These are phyloP conservation scores for Drosophila ogumai DNA, from an alignment of 1,140 invertebrate genomes.

Conservation along the genomic window DNA sequence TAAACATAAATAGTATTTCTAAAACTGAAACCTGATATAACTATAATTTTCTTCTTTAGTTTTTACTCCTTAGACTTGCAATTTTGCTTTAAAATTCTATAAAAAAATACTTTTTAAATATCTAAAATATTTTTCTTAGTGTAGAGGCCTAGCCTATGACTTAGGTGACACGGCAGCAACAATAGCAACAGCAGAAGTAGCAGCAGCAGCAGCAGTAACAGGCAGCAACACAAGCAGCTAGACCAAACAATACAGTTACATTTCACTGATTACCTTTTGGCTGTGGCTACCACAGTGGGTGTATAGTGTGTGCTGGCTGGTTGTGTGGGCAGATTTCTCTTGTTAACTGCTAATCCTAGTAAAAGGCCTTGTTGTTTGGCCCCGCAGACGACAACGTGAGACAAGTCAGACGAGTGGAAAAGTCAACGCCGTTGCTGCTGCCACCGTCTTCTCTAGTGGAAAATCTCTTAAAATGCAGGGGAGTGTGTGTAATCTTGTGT, in stretches of 20 bases:
- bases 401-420: slow-evolving; percentile 71
- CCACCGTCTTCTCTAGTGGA: slow-evolving; percentile 59
- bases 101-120: not conserved
- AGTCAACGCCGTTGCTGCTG: slow-evolving; percentile 59
- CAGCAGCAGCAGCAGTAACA: not conserved
- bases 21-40: not conserved
- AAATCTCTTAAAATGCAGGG: slow-evolving; percentile 75
- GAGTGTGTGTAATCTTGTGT: slow-evolving; percentile 33
- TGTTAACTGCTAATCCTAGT: slow-evolving; percentile 82
- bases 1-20: not conserved
- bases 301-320: slow-evolving; percentile 28
- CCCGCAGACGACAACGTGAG: slow-evolving; percentile 63
- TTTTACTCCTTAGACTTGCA: not conserved
- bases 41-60: not conserved
- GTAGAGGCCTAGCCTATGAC: slow-evolving; percentile 40
- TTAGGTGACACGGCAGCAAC: slow-evolving; percentile 62
- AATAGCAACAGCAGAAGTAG: slow-evolving; percentile 28
- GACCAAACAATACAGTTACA: slow-evolving; percentile 80
- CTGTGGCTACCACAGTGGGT: slow-evolving; percentile 37
- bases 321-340: slow-evolving; percentile 78
- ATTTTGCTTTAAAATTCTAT: not conserved
- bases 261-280: slow-evolving; percentile 84
- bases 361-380: slow-evolving; percentile 74
- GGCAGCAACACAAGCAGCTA: slow-evolving; percentile 25
- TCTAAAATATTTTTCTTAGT: not conserved